Evolutionary conservation across 2,888 invertebrate species (phyloP).

Genomic region (Esperia sulphurella): DNA sequence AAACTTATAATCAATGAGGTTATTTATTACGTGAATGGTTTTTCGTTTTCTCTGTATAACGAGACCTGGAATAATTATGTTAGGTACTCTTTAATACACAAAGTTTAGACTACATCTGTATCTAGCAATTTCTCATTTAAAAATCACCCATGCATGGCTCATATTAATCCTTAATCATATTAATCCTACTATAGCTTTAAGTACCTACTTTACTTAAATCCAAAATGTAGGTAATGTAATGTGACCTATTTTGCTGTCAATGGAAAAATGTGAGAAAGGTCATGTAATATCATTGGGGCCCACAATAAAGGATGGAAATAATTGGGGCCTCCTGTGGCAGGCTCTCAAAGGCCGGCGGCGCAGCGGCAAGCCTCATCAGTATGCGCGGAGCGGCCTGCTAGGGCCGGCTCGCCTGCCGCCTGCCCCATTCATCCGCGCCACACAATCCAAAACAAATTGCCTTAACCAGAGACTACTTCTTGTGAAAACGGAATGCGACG

Average conservation of each 20-base stretch:
- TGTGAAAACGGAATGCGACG: constrained; percentile 42
- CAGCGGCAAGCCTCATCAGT: constrained; percentile 42
- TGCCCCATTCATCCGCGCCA: constrained; percentile 52
- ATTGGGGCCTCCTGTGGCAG: constrained; percentile 44
- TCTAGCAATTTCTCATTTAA: too few relatives aligned
- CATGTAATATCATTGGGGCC: constrained; percentile 26
- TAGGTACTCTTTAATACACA: too few relatives aligned
- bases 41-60: too few relatives aligned
- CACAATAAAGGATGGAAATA: constrained; percentile 29
- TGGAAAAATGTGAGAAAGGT: constrained; percentile 27
- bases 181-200: too few relatives aligned
- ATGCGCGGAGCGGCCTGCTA: constrained; percentile 35
- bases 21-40: too few relatives aligned
- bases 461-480: constrained; percentile 45
- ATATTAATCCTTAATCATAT: too few relatives aligned
- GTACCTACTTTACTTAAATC: too few relatives aligned
- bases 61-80: too few relatives aligned
- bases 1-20: too few relatives aligned
- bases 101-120: too few relatives aligned
- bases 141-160: too few relatives aligned
- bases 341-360: constrained; percentile 17
- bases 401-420: constrained; percentile 22
- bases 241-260: constrained; percentile 38
- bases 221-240: too few relatives aligned
- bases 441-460: constrained; percentile 64